Base-by-base conservation (phyloP, 1,140 invertebrate species). In the Drosophila prosaltans region DNA sequence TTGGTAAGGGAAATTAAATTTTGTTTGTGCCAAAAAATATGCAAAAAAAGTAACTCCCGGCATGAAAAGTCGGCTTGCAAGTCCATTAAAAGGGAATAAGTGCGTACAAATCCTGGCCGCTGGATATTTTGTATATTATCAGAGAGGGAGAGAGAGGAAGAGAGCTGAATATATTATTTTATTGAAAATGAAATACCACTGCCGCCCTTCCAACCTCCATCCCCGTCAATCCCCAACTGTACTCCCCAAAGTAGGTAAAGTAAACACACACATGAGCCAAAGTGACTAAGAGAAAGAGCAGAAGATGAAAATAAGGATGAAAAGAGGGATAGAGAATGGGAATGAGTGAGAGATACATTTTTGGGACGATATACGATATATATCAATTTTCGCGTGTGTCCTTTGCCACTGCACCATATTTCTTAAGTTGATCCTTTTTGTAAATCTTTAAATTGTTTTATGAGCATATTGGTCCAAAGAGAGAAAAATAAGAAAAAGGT, bases 371-470 rank as follows among this genome's bases (percentile, higher is more conserved):
- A 60, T 48, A 43, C 26, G 16, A 40, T 6, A 26, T 16, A 57
- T 65, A 58, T 39, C 48, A 61, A 74, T 65, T 70, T 54, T 69
- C 76, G 76, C 80, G 81, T 69, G 81, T 51, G 45, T 51, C 76
- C 80, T 74, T 78, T 72, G 48, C 61, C 36, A 63, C 58, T 78
- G 79, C 51, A 81, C 79, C 66, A 81, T 61, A 74, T 82, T 80
- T 63, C 57, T 51, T 26, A 51, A 70, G 69, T 80, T 89, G 84
- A 88, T 89, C 84, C 78, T 72, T 84, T 84, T 84, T 84, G 84
- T 89, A 89, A 89, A 89, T 89, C 84, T 78, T 69, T 84, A 89
- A 89, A 89, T 89, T 89, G 84, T 89, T 89, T 89, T 89, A 90
- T 90, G 85, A 78, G 61, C 64, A 81, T 90, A 90, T 90, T 90